Conservation (phyloP, 2,797 vertebrate genomes). For the Glossophaga mutica region DNA sequence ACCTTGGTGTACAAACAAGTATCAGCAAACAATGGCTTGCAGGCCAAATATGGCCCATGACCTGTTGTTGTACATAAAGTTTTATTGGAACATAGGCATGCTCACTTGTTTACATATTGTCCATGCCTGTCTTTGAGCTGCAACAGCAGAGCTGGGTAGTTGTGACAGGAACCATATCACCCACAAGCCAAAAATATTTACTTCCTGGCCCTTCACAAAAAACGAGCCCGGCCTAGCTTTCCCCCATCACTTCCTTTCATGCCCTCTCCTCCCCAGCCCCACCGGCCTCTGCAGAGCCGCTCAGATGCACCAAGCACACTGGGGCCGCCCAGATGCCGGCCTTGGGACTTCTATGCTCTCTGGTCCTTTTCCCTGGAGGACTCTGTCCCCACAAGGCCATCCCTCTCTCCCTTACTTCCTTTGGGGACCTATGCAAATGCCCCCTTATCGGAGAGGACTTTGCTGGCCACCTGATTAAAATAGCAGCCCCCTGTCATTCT, state of each 20-base stretch:
- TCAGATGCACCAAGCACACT: neutral
- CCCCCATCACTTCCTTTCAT: neutral
- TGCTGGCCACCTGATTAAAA: neutral
- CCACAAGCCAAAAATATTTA: neutral
- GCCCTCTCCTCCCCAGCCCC: neutral
- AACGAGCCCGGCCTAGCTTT: neutral
- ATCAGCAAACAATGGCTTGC: neutral
- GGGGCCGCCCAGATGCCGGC: neutral
- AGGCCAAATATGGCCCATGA: neutral
- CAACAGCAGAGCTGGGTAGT: neutral
- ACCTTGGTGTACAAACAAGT: neutral
- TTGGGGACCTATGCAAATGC: neutral
- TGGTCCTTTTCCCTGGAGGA: neutral
- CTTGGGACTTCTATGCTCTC: neutral
- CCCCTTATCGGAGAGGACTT: neutral
- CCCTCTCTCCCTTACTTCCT: neutral
- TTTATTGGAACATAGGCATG: neutral
- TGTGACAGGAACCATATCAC: neutral
- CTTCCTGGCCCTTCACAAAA: neutral
- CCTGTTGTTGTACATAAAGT: neutral
- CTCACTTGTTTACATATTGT: neutral
- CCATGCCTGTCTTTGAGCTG: neutral
- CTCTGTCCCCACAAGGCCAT: neutral
- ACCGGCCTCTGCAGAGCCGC: neutral
- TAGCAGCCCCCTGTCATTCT: neutral